Evolutionary conservation across 2,888 invertebrate genomes (phyloP), one percentile per base, ranked within the genome.

Genomic region (Furcula furcula): DNA sequence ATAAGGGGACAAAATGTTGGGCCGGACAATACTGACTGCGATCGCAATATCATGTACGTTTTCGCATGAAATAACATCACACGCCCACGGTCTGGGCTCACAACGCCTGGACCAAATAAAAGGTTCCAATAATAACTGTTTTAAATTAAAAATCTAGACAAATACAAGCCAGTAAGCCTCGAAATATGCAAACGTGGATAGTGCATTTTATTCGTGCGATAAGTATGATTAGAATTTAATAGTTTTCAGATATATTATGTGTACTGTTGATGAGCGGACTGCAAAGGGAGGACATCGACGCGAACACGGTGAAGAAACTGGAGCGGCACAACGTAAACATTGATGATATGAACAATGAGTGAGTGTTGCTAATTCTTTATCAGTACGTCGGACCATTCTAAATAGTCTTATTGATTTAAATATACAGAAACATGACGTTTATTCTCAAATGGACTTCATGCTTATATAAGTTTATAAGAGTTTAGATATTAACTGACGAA

Each of bases 41-140:
- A 58, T 66, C 66, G 76, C 68, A 58, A 45, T 85, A 65, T 69
- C 81, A 85, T 88, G 87, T 88, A 86, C 79, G 87, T 87, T 83
- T 55, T 55, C 66, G 61, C 63, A 68, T 55, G 64, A 62, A 60
- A 47, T 58, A 52, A 62, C 59, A 37, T 54, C 40, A 45, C 63
- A 60, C 58, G 75, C 70, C 53, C 62, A 63, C 61, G 63, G 57
- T 65, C 73, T 66, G 63, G 60, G 55, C 57, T 45, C 72, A 40
- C 65, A 63, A 43, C 73, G 67, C 57, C 68, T 72, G 70, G 68
- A 65, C 57, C 75, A 74, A 53, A 77, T 78, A 85, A 84, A 87
- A 85, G 86, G 86, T 86, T 79, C 59, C 68, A 65, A 62, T 54
- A 64, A 68, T 29, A 60, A 58, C 57, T 62, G 62, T 66, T 61